A percentile compares a stretch with the other conserved stretches of the same genome.
These are phyloP conservation scores for Perccottus glenii DNA, from an alignment of 2,113 vertebrate genomes.

Conservation along the genomic window DNA sequence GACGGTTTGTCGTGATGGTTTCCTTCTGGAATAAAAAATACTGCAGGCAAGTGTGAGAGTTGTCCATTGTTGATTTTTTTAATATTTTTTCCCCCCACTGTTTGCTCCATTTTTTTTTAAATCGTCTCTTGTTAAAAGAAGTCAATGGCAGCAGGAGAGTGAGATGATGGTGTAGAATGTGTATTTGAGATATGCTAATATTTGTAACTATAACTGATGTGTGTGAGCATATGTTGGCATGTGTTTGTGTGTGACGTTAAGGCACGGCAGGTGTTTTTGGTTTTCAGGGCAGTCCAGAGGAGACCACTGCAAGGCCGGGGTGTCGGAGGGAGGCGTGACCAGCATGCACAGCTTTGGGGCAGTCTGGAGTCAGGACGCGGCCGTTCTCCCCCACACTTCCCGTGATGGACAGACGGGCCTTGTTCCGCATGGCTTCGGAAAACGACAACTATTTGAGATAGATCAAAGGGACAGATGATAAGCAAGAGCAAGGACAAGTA, in stretches of 20 bases:
- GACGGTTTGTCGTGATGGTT: slow-evolving; percentile 17
- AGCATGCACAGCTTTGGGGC: slow-evolving; percentile 93
- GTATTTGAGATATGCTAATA: slow-evolving; percentile 40
- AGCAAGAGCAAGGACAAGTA: slow-evolving; percentile 35
- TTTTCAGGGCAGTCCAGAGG: slow-evolving; percentile 98
- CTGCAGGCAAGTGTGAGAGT: slow-evolving; percentile 53
- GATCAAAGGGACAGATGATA: slow-evolving; percentile 34
- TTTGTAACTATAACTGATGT: not conserved
- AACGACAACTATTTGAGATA: slow-evolving; percentile 88
- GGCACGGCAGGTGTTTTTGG: slow-evolving; percentile 99
- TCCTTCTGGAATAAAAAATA: slow-evolving; percentile 31
- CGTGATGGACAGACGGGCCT: slow-evolving; percentile 98
- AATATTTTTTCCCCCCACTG: slow-evolving; percentile 31
- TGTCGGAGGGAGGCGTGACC: slow-evolving; percentile 91
- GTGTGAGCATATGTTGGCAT: slow-evolving; percentile 19
- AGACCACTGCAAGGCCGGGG: slow-evolving; percentile 95
- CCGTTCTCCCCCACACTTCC: slow-evolving; percentile 96
- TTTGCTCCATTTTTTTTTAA: slow-evolving; percentile 40
- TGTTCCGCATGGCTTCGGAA: slow-evolving; percentile 99
- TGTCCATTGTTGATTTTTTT: slow-evolving; percentile 32
- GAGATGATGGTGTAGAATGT: slow-evolving; percentile 49
- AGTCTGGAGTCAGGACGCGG: slow-evolving; percentile 93
- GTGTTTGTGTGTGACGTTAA: slow-evolving; percentile 82
- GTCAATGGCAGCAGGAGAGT: slow-evolving; percentile 66
- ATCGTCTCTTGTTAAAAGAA: slow-evolving; percentile 51